Conservation (phyloP, 2,113 vertebrate species). For the Peucedramus taeniatus region DNA sequence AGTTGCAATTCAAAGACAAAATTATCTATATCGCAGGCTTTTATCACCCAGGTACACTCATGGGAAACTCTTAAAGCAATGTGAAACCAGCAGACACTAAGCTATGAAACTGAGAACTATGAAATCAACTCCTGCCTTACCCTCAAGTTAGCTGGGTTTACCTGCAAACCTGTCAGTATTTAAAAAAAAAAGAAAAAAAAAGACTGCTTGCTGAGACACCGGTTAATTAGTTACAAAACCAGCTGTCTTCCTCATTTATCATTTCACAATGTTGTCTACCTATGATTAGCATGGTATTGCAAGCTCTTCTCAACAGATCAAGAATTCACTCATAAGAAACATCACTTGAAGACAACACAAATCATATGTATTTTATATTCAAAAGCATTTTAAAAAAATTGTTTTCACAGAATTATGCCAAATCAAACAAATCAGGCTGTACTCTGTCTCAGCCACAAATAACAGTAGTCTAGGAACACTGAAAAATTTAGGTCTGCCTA, state of each 20-base stretch:
- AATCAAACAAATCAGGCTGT: not conserved
- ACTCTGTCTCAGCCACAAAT: not conserved
- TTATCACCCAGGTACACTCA: not conserved
- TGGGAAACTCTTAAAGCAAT: not conserved
- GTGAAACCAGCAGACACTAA: not conserved
- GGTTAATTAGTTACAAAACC: not conserved
- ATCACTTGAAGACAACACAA: not conserved
- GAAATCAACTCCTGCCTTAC: not conserved
- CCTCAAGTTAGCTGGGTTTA: not conserved
- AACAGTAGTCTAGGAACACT: not conserved
- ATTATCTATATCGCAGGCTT: not conserved
- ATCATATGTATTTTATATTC: not conserved
- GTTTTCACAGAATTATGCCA: not conserved
- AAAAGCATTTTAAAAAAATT: not conserved
- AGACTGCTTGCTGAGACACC: not conserved
- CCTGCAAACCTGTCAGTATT: not conserved
- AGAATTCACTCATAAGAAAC: not conserved
- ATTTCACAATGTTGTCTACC: not conserved
- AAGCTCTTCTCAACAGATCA: not conserved
- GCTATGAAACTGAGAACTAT: not conserved
- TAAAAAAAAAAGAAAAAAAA: not conserved
- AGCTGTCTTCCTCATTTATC: not conserved
- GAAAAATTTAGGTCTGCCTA: not conserved
- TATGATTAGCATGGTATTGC: rapidly evolving
- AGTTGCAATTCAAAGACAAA: not conserved